Base-by-base conservation (phyloP, 2,113 vertebrate species). In the Eubucco bourcierii region DNA sequence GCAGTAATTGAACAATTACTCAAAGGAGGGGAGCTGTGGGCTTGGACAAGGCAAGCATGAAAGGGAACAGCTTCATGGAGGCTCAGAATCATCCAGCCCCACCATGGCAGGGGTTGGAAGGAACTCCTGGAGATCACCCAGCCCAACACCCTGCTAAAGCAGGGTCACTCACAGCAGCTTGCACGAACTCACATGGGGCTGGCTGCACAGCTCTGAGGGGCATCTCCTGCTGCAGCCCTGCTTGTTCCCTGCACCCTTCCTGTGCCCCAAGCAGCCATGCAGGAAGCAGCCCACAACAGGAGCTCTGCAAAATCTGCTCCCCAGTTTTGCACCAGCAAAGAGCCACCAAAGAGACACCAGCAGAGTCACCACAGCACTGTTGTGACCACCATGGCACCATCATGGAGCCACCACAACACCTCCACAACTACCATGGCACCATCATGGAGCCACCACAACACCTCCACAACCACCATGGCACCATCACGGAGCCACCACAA, bases 1-100 rank as follows among this genome's bases (percentile, higher is more conserved):
- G 79, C 74, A 1, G 12, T 82, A 92, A 93, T 88, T 86, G 93
- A 90, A 90, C 77, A 93, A 93, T 86, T 81, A 74, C 74, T 90
- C 82, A 27, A 72, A 86, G 61, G 34, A 90, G 73, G 63, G 75
- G 12, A 23, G 64, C 5, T 73, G 80, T 1, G 67, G 60, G 7
- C 44, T 84, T 60, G 46, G 11, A 37, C 74, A 5, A 52, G 23
- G 56, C 0, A 1, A 84, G 68, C 2, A 2, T 18, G 63, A 29
- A 16, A 37, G 65, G 9, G 37, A 80, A 15, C 4, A 0, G 37
- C 76, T 76, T 14, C 31, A 50, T 50, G 20, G 47, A 50, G 10
- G 10, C 47, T 19, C 34, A 39, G 61, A 39, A 27, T 17, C 61
- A 64, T 15, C 37, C 10, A 27, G 16, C 10, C 14, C 6, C 61